Evolutionary conservation across 2,888 invertebrate species (phyloP).

Genomic region (Meghimatium bilineatum): DNA sequence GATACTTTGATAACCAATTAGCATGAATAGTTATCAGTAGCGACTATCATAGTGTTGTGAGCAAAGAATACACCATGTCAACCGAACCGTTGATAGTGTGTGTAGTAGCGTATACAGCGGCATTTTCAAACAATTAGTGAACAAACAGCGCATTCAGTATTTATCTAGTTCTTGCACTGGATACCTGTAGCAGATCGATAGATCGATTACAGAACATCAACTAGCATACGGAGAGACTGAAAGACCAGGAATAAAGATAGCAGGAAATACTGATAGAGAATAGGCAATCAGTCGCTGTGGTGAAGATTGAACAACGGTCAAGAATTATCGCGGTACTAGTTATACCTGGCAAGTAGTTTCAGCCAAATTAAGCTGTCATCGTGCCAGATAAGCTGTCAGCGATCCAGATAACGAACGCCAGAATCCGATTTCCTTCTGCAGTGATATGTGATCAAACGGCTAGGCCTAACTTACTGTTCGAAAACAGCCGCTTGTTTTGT

Average conservation of each 20-base stretch:
- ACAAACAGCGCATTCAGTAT: too few species aligned
- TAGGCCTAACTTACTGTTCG: not conserved
- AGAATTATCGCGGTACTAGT: not conserved
- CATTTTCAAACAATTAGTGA: too few species aligned
- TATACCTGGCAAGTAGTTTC: conserved; percentile 12
- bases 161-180: not conserved
- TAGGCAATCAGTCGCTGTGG: not conserved
- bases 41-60: too few species aligned
- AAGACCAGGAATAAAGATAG: conserved; percentile 36
- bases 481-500: not conserved
- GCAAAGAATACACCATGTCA: too few species aligned
- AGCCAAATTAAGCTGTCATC: conserved; percentile 15
- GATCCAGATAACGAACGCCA: conserved; percentile 1
- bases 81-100: too few species aligned
- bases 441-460: not conserved
- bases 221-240: not conserved
- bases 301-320: not conserved
- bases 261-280: conserved; percentile 30
- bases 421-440: conserved; percentile 10
- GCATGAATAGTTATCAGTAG: too few species aligned
- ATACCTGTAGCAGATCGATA: not conserved
- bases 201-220: not conserved
- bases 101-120: too few species aligned
- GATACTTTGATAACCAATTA: too few species aligned
- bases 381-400: conserved; percentile 6